Percentiles rank a stretch among this genome's conserved stretches.
Evolutionary conservation across 2,888 invertebrate species (phyloP).

Genomic region (Polymixis flavicincta): DNA sequence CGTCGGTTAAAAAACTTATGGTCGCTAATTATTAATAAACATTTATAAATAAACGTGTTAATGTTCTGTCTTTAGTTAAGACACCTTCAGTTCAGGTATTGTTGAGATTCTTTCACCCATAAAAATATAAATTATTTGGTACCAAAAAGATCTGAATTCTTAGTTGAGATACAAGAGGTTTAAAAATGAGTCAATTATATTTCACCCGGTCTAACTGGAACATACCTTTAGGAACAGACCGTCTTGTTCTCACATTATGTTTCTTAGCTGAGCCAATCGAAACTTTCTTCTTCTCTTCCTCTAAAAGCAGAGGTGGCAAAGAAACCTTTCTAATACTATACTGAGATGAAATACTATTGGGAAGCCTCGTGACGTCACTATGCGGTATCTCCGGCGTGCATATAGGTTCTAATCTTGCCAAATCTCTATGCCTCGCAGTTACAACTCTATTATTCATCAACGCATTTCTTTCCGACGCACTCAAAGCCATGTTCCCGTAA

Average conservation of each 20-base stretch:
- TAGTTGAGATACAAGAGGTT: conserved; percentile 6
- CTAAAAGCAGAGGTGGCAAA: conserved; percentile 84
- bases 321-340: conserved; percentile 85
- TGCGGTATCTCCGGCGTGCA: conserved; percentile 80
- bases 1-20: too few species aligned
- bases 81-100: neutral
- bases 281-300: conserved; percentile 84
- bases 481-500: conserved; percentile 75
- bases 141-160: neutral
- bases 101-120: conserved; percentile 14
- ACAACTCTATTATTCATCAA: conserved; percentile 79
- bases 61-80: too few species aligned
- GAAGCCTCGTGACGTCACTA: conserved; percentile 73
- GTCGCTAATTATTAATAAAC: too few species aligned
- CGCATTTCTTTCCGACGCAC: conserved; percentile 80
- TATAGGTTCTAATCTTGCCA: conserved; percentile 81
- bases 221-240: conserved; percentile 68
- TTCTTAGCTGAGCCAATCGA: conserved; percentile 80
- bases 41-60: too few species aligned
- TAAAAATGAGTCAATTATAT: conserved; percentile 61
- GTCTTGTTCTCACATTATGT: conserved; percentile 72
- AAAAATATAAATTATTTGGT: neutral
- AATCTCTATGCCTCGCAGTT: conserved; percentile 84
- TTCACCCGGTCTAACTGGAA: conserved; percentile 75
- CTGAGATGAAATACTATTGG: conserved; percentile 73